Conservation (phyloP, 2,113 vertebrate species). For the Xiphophorus maculatus region DNA sequence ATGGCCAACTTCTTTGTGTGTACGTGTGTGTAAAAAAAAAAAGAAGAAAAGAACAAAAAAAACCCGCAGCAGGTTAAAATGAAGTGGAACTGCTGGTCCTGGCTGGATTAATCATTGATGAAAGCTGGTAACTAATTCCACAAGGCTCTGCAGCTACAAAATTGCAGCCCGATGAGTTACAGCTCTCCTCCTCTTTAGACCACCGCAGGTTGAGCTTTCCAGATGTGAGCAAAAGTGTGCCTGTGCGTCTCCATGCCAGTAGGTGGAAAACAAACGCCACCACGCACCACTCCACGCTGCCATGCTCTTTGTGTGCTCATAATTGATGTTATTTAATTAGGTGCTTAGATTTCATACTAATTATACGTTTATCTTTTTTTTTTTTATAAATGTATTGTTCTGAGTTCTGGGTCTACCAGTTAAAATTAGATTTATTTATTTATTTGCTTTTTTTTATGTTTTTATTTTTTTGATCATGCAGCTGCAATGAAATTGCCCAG, state of each 20-base stretch:
- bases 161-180: conserved; percentile 40
- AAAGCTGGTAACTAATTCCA: conserved; percentile 16
- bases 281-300: neutral
- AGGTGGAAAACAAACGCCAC: conserved; percentile 47
- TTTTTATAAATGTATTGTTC: neutral
- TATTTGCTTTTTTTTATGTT: neutral
- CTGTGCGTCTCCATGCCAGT: conserved; percentile 29
- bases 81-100: neutral
- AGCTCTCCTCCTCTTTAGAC: neutral
- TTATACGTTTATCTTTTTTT: neutral
- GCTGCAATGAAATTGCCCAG: neutral
- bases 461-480: neutral
- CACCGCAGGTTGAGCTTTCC: conserved; percentile 9
- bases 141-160: neutral
- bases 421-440: neutral
- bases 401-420: neutral
- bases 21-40: neutral
- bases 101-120: conserved; percentile 1
- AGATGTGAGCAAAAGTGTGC: conserved; percentile 41
- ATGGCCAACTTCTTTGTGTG: conserved; percentile 19
- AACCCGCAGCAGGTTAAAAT: neutral
- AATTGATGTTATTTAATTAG: no score
- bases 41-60: neutral
- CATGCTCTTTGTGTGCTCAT: no score
- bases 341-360: no score